These are phyloP conservation scores for Lasius fuliginosus DNA, from an alignment of 2,888 invertebrate species.

Conservation along the genomic window DNA sequence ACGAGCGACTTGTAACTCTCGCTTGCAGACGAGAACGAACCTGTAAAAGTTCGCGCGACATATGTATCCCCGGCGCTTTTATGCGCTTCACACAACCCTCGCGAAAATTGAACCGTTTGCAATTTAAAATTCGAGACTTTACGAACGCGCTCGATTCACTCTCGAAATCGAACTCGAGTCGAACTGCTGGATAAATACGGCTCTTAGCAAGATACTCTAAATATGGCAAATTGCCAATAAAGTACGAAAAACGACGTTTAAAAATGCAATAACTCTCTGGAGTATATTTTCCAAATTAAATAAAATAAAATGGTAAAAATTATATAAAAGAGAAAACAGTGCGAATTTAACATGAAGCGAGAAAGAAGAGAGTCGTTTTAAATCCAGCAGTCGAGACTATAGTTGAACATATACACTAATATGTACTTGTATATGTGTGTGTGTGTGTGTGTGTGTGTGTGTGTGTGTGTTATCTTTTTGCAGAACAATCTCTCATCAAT, in stretches of 20 bases:
- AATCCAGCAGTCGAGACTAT: not conserved
- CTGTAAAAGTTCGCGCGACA: not conserved
- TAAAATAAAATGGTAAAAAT: constrained; percentile 12
- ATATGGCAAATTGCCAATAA: constrained; percentile 28
- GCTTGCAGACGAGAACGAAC: not conserved
- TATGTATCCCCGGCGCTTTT: not conserved
- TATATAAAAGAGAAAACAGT: not conserved
- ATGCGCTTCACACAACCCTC: not conserved
- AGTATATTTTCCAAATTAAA: not conserved
- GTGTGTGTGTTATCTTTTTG: not conserved
- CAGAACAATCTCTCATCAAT: not conserved
- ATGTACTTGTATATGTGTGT: too few species aligned
- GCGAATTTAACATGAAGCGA: not conserved
- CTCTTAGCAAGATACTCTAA: not conserved
- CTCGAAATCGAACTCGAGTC: constrained; percentile 9
- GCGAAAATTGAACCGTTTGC: not conserved
- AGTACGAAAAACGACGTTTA: not conserved
- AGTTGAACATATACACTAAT: not conserved
- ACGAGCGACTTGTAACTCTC: constrained; percentile 2
- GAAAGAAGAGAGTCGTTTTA: not conserved
- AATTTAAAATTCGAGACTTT: not conserved
- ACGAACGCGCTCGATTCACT: not conserved
- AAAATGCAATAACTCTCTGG: constrained; percentile 23
- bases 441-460: too few species aligned
- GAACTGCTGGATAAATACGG: not conserved